Conservation (phyloP, 2,888 invertebrate genomes). For the Balanococcus diminutus region DNA sequence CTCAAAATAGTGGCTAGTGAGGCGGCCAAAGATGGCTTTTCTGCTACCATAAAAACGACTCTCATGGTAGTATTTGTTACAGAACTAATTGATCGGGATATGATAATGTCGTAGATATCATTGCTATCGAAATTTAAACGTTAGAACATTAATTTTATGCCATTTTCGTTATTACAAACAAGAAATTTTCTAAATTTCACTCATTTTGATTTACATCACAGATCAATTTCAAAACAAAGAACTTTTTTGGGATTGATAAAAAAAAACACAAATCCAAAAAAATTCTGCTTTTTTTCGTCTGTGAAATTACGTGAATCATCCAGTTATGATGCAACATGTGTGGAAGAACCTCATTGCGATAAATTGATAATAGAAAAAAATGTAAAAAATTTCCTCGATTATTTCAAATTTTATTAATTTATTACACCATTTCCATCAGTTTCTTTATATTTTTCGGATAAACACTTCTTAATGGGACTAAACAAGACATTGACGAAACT, state of each 20-base stretch:
- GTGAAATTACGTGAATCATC: neutral
- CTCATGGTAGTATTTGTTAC: conserved; percentile 68
- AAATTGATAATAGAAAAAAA: neutral
- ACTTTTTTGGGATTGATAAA: neutral
- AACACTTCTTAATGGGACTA: neutral
- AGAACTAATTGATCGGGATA: neutral
- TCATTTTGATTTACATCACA: neutral
- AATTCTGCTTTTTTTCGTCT: neutral
- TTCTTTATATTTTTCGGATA: neutral
- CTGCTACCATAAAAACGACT: conserved; percentile 95
- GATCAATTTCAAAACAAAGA: neutral
- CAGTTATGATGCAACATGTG: neutral
- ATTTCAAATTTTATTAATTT: neutral
- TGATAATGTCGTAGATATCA: neutral
- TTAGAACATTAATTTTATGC: neutral
- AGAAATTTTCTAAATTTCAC: neutral
- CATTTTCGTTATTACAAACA: neutral
- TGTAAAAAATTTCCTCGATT: neutral
- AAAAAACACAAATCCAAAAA: neutral
- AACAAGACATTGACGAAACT: conserved; percentile 4
- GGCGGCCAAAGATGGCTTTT: conserved; percentile 97
- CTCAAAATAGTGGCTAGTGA: conserved; percentile 93
- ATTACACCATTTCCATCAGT: neutral
- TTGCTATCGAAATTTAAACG: neutral
- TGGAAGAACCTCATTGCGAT: neutral